These are phyloP conservation scores for Lasius platythorax DNA, from an alignment of 2,888 invertebrate genomes.

Conservation along the genomic window DNA sequence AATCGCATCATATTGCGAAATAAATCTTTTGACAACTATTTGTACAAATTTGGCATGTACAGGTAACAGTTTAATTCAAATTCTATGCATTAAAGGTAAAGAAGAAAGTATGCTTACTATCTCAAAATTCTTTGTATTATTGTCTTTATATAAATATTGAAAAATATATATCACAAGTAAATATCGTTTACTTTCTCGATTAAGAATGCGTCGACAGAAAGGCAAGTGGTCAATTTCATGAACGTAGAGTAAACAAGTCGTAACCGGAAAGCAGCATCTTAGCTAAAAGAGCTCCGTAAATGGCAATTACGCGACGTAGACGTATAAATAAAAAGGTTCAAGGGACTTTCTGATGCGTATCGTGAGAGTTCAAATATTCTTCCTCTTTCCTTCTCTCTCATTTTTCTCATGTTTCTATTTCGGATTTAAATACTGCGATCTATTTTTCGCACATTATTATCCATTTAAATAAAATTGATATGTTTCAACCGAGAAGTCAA, in stretches of 20 bases:
- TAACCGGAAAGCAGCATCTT: conserved; percentile 58
- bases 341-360: background rate
- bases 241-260: conserved; percentile 53
- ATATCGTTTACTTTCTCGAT: background rate
- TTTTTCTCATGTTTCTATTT: background rate
- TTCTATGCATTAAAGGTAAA: background rate
- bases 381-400: background rate
- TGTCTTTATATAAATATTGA: background rate
- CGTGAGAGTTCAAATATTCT: background rate
- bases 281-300: conserved; percentile 51
- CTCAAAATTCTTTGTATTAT: conserved; percentile 3
- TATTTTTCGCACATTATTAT: conserved; percentile 6
- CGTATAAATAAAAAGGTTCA: conserved; percentile 63
- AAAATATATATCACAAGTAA: background rate
- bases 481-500: background rate
- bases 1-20: background rate
- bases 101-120: background rate
- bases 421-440: background rate
- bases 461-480: background rate
- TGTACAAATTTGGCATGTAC: background rate
- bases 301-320: conserved; percentile 59
- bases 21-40: background rate
- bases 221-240: conserved; percentile 7
- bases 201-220: background rate
- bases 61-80: background rate